Conservation (phyloP, 2,888 invertebrate genomes). For the Tiphia femorata region DNA sequence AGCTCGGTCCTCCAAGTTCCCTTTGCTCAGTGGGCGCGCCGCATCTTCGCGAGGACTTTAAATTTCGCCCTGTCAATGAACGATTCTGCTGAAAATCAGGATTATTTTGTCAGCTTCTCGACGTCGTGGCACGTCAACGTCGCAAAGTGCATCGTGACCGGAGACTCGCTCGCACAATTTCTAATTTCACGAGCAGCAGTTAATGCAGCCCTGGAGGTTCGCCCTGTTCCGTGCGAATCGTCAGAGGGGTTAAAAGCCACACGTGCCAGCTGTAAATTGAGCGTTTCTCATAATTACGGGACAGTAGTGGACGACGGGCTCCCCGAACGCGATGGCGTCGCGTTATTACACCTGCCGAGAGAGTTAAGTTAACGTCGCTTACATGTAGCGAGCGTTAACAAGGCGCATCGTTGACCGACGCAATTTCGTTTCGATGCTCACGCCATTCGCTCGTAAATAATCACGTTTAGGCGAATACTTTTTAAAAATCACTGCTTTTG, state of each 20-base stretch:
- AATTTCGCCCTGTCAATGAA: too few relatives aligned
- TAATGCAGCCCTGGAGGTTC: constrained; percentile 19
- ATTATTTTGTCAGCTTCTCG: too few relatives aligned
- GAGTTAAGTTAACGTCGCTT: constrained; percentile 27
- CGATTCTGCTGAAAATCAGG: too few relatives aligned
- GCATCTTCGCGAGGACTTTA: too few relatives aligned
- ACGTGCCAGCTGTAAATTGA: constrained; percentile 33
- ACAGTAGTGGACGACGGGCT: not conserved
- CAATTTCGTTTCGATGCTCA: constrained; percentile 1
- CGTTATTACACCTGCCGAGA: constrained; percentile 25
- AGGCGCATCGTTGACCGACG: constrained; percentile 18
- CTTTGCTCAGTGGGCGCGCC: too few relatives aligned
- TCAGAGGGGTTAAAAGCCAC: constrained; percentile 27
- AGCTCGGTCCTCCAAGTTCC: too few relatives aligned
- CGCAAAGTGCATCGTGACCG: constrained; percentile 3
- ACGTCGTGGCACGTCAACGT: not conserved
- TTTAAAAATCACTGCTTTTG: too few relatives aligned
- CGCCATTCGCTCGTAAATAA: not conserved
- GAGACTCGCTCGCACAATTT: not conserved
- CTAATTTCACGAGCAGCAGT: constrained; percentile 14
- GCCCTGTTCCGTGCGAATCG: constrained; percentile 18
- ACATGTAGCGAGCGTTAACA: constrained; percentile 29
- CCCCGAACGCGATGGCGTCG: constrained; percentile 12
- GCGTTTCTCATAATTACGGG: constrained; percentile 40
- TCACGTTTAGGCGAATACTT: too few relatives aligned